Conservation (phyloP, 64 coral and sea anemone species). For the Catalaphyllia jardinei region DNA sequence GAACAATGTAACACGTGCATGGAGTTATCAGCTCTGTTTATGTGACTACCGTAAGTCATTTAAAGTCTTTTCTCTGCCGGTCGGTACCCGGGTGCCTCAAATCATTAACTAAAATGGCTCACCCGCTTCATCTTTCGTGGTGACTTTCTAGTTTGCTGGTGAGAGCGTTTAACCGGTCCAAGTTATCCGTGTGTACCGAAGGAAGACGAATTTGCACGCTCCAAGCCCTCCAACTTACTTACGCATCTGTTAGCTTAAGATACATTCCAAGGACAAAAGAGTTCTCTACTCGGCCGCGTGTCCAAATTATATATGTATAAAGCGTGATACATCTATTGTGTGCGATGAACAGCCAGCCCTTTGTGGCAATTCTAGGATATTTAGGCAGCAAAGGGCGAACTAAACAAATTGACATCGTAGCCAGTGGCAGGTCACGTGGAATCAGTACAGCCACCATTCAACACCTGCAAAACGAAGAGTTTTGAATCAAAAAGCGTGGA, state of each 20-base stretch:
- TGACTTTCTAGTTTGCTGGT: slow-evolving; percentile 25
- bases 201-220: slow-evolving; percentile 35
- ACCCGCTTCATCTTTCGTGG: slow-evolving; percentile 21
- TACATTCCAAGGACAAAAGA: slow-evolving; percentile 94
- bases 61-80: slow-evolving; percentile 2
- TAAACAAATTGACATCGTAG: slow-evolving; percentile 36
- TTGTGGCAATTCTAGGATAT: slow-evolving; percentile 68
- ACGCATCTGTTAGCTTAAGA: slow-evolving; percentile 93
- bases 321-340: slow-evolving; percentile 86
- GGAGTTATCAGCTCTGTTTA: slow-evolving; percentile 14
- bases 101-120: slow-evolving; percentile 39
- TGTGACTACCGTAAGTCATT: slow-evolving; percentile 38
- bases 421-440: slow-evolving; percentile 73
- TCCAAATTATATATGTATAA: slow-evolving; percentile 91
- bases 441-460: slow-evolving; percentile 36
- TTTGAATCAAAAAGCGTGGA: slow-evolving; percentile 74
- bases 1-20: slow-evolving; percentile 42
- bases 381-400: slow-evolving; percentile 56
- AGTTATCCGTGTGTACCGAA: slow-evolving; percentile 46
- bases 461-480: slow-evolving; percentile 75
- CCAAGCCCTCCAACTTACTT: slow-evolving; percentile 18
- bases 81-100: slow-evolving; percentile 38
- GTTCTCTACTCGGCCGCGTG: slow-evolving; percentile 82
- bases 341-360: slow-evolving; percentile 44
- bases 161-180: slow-evolving; percentile 2